Conservation (phyloP, 1,140 invertebrate genomes). For the Drosophila kikkawai region DNA sequence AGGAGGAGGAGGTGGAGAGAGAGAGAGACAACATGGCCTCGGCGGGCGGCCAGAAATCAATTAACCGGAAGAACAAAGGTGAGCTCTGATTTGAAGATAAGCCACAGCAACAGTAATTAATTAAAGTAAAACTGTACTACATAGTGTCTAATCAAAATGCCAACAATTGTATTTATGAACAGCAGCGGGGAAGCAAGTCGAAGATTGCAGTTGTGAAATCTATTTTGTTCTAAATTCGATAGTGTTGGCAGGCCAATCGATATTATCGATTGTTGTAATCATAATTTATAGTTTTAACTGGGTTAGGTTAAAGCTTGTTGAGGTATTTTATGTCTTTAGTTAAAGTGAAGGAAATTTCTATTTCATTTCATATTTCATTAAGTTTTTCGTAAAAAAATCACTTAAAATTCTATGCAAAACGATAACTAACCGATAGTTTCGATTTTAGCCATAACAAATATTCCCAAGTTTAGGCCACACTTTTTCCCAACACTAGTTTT, state of each 20-base stretch:
- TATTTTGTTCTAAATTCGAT: conserved; percentile 1
- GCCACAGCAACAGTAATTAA: conserved; percentile 72
- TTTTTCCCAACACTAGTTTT: conserved; percentile 21
- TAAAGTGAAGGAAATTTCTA: background rate
- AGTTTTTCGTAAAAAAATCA: background rate
- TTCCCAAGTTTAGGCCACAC: background rate
- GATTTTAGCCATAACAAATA: background rate
- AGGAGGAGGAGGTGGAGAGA: background rate
- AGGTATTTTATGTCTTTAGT: background rate
- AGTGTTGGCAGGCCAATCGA: background rate
- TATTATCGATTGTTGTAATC: background rate
- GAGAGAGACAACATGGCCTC: conserved; percentile 28
- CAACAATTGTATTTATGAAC: conserved; percentile 30
- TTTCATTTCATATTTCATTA: background rate
- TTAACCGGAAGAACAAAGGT: conserved; percentile 55
- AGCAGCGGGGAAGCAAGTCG: background rate
- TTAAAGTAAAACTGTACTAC: conserved; percentile 44
- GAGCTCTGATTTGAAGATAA: conserved; percentile 50
- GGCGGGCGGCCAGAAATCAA: conserved; percentile 67
- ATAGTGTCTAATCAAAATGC: conserved; percentile 47
- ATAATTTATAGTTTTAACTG: background rate
- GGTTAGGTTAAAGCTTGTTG: background rate
- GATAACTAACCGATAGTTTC: rapidly evolving
- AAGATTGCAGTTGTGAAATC: conserved; percentile 25
- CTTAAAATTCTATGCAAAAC: background rate